Conservation (phyloP, 2,888 invertebrate genomes). For the Eucera pruinosa region DNA sequence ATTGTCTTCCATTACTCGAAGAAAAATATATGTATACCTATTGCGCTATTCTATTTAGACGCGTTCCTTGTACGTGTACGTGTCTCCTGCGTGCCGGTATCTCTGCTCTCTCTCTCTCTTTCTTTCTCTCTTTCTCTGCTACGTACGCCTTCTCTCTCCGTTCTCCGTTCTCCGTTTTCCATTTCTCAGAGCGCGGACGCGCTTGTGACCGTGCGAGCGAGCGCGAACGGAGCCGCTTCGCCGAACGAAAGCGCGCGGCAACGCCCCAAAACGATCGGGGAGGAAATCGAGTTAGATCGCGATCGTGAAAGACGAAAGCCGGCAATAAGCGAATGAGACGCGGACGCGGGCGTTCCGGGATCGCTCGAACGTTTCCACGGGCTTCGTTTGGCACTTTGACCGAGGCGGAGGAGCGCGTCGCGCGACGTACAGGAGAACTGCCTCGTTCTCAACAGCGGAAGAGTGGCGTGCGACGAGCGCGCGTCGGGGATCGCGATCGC, state of each 20-base stretch:
- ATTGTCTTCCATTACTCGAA: slow-evolving; percentile 82
- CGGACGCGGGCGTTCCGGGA: too few relatives aligned
- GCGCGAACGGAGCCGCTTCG: slow-evolving; percentile 24
- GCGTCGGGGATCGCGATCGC: not conserved
- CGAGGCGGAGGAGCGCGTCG: slow-evolving; percentile 49
- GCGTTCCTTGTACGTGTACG: slow-evolving; percentile 33
- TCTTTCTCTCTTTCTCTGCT: slow-evolving; percentile 5
- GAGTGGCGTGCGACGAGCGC: not conserved
- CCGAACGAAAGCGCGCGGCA: slow-evolving; percentile 42
- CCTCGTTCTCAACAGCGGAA: slow-evolving; percentile 34
- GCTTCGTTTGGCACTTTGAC: slow-evolving; percentile 64
- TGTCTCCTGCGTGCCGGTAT: slow-evolving; percentile 3
- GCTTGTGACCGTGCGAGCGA: slow-evolving; percentile 9
- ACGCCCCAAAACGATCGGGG: not conserved
- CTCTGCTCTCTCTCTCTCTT: slow-evolving; percentile 5
- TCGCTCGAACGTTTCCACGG: slow-evolving; percentile 24
- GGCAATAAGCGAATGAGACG: not conserved
- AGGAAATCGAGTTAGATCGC: too few relatives aligned
- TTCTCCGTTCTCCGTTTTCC: too few relatives aligned
- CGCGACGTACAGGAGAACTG: slow-evolving; percentile 39
- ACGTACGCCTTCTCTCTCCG: not conserved
- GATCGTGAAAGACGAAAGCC: not conserved
- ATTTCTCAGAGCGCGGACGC: not conserved
- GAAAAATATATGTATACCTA: slow-evolving; percentile 75
- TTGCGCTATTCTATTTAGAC: slow-evolving; percentile 52